These are phyloP conservation scores for Pollachius pollachius DNA, from an alignment of 2,113 vertebrate genomes.

Conservation along the genomic window DNA sequence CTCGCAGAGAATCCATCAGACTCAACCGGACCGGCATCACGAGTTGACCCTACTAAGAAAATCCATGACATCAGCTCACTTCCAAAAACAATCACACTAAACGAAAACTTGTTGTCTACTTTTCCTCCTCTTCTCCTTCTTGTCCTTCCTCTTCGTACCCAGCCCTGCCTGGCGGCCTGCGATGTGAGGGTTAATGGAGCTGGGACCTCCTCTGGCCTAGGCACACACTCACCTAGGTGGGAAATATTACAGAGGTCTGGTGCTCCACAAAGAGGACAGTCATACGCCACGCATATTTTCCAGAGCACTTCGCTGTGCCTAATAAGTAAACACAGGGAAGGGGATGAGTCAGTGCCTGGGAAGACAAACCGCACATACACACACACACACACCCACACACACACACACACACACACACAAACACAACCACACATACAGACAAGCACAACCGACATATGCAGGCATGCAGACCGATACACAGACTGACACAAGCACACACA, in stretches of 20 bases:
- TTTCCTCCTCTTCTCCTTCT: too few species aligned
- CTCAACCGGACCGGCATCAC: too few species aligned
- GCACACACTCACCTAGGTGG: conserved; percentile 74
- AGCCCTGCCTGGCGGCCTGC: conserved; percentile 9
- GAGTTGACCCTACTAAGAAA: too few species aligned
- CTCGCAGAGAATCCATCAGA: too few species aligned
- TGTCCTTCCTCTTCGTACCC: neutral
- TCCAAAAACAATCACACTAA: too few species aligned
- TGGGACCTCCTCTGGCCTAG: conserved; percentile 54
- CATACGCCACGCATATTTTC: conserved; percentile 79
- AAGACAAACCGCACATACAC: conserved; percentile 44
- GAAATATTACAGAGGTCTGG: conserved; percentile 80
- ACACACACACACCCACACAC: conserved; percentile 21
- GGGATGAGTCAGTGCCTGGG: conserved; percentile 66
- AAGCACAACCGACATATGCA: conserved; percentile 12
- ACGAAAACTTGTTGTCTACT: too few species aligned
- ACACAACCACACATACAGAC: conserved; percentile 16
- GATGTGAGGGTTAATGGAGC: conserved; percentile 61
- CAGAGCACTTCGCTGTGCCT: conserved; percentile 64
- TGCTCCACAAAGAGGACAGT: conserved; percentile 79
- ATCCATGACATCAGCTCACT: too few species aligned
- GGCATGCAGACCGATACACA: conserved; percentile 8
- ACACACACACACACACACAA: conserved; percentile 24
- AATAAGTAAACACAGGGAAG: conserved; percentile 70
- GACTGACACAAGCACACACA: neutral